Evolutionary conservation across 1,140 invertebrate genomes (phyloP), one percentile per base, ranked within the genome.

Genomic region (Oedothorax gibbosus): DNA sequence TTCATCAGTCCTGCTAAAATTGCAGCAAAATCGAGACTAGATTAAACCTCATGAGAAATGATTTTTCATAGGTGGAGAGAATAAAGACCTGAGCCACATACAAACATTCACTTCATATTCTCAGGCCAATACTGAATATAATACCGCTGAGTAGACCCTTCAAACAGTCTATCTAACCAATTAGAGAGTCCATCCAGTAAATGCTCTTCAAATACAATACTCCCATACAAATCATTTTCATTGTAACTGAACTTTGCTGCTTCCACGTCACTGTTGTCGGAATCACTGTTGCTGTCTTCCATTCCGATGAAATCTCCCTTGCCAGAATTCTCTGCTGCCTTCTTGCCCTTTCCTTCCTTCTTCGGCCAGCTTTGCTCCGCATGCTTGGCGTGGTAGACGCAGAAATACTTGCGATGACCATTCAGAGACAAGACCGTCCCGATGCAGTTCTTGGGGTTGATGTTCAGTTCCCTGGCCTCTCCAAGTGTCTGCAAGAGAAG

Each of bases 91-190:
- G 35, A 35, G 35, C 35, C 35, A 35, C 35, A 35, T 5, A 35
- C 35, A 35, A 35, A 35, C 35, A 35, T 18, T 86, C 57, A 87
- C n/a, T 87, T 87, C 88, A 89, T 89, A 62, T 88, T 86, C 60
- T 97, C 96, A 20, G 98, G 98, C 98, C 98, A 99, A 91, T 98
- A 98, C 89, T 97, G 97, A 86, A 99, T 94, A 90, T 97, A 95
- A 91, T 98, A 99, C 88, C 97, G 94, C 89, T 95, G 95, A 10
- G 98, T 97, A 76, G 94, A 95, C 64, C 98, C 98, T 90, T 99
- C 98, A 90, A 99, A 99, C 77, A 99, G 91, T 66, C 97, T 93
- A 89, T 99, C 98, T 86, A 99, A 90, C 97, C 98, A 99, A 89
- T 96, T 96, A n/a, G 95, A 94, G 66, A 99, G 92, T 7, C 96